Evolutionary conservation across 2,888 invertebrate species (phyloP), one percentile per base, ranked within the genome.

Genomic region (Biston stratarius): DNA sequence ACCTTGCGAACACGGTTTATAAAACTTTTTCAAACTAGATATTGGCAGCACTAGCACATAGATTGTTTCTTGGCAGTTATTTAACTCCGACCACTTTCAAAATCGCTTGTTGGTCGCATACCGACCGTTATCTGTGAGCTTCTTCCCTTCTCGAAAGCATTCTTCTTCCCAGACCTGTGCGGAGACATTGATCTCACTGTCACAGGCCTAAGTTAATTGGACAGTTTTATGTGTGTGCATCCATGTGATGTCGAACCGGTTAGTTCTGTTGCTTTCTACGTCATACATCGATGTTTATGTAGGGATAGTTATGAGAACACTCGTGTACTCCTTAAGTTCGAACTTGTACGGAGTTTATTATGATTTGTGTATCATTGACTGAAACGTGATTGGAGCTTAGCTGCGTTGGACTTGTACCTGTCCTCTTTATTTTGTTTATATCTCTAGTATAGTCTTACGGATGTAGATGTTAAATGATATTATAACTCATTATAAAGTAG

Each of bases 181-280:
- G 81, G 86, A 85, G 86, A 85, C 84, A 83, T 79, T 78, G 85
- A 84, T 87, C 84, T 79, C 77, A 77, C 83, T 88, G 88, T 90
- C 89, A 86, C 83, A 88, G 92, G 83, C 83, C 91, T 85, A 76
- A 80, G 84, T 89, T 88, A 88, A 91, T 89, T 92, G 92, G 92
- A 85, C 84, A 84, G 70, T 12, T 81, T 84, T 89, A 83, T 85
- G 81, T 89, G 90, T 90, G 90, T 91, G 91, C 82, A 85, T 89
- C 88, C 87, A 89, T 83, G 88, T 90, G 86, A 84, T 83, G 83
- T 82, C 70, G 81, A 86, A 92, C 92, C 92, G 92, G 92, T 92
- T 91, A 81, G 77, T 86, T 83, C 83, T 87, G 84, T 87, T 86
- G 89, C 89, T 89, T 64, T 89, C 89, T 87, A 90, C 89, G 90